Evolutionary conservation across 2,113 vertebrate genomes (phyloP), one percentile per base, ranked within the genome.

Genomic region (Onychostruthus taczanowskii): DNA sequence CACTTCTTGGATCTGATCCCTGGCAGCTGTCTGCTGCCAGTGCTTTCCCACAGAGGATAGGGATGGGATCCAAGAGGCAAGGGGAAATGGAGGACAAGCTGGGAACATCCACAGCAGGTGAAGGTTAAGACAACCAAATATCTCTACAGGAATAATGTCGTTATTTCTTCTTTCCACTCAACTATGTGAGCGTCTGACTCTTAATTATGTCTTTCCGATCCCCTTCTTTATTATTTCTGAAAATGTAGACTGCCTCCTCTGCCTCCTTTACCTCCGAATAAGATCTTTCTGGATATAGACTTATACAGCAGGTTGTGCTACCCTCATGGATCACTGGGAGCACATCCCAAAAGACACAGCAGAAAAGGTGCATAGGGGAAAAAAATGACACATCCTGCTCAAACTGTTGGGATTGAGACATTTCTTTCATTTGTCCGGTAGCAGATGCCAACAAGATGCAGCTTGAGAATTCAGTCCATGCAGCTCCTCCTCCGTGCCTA

Each of bases 1-100:
- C 89, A 90, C 88, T 96, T 93, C 86, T 97, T 96, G 96, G 93
- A 95, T 89, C 58, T 56, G 89, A 92, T 92, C 66, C 88, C 83
- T 70, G 70, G 86, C 92, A 96, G 94, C 91, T 96, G 92, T 92
- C 76, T 95, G 86, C 86, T 95, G 92, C 95, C 95, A 95, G 64
- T 0, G 1, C 46, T 93, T 97, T 94, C 94, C 94, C 94, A 95
- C 83, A 96, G 90, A 95, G 86, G 44, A 86, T 3, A 92, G 83
- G 95, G 76, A 94, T 86, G 47, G 52, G 76, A 93, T 96, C 95
- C 96, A 96, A 94, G 70, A 90, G 67, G 39, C 89, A 96, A 93
- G 86, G 80, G 72, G 95, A 94, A 96, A 94, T 75, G 80, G 73
- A 97, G 68, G 90, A 94, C 86, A 96, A 70, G 47, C 89, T 89